Base-by-base conservation (phyloP, 2,888 invertebrate species). In the Heliconius charithonia region DNA sequence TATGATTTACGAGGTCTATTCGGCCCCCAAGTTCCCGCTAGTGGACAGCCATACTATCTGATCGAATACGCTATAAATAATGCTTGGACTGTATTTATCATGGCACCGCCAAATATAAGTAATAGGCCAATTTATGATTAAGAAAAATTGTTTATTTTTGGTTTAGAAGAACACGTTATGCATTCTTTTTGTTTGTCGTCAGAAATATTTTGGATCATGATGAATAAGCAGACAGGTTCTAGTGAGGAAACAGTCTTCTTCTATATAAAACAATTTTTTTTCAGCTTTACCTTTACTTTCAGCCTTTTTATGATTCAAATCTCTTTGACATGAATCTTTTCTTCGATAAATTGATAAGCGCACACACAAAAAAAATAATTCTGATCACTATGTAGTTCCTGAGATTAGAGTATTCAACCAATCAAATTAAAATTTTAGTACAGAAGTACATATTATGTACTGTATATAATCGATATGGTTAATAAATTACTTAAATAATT, bases 31-130 rank as follows among this genome's bases (percentile, higher is more conserved):
- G 87, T 83, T 78, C 83, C 84, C 79, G 83, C 83, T 83, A 87
- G 92, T 93, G 94, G 94, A 94, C 94, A 94, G 88, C 87, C 84
- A 76, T 78, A 82, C 85, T 93, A 94, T 94, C 94, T 90, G 93
- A 94, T 94, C 94, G 90, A 90, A 92, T 86, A 88, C 85, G 89
- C 89, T 90, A 90, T 94, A 94, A 94, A 94, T 94, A 92, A 93
- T 89, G 86, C 90, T 89, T 84, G 90, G 89, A 88, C 91, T 87
- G 90, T 93, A 91, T 93, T 93, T 94, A 94, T 94, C 94, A 92
- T 86, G 85, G 87, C 86, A 85, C 88, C 85, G 88, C 88, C 85
- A 90, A 91, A 81, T 79, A 81, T 81, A 90, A 89, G 90, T 90
- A 91, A 89, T 90, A 87, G 85, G 82, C 87, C 86, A 87, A 92